Base-by-base conservation (phyloP, 1,140 invertebrate genomes). In the Plodia interpunctella region DNA sequence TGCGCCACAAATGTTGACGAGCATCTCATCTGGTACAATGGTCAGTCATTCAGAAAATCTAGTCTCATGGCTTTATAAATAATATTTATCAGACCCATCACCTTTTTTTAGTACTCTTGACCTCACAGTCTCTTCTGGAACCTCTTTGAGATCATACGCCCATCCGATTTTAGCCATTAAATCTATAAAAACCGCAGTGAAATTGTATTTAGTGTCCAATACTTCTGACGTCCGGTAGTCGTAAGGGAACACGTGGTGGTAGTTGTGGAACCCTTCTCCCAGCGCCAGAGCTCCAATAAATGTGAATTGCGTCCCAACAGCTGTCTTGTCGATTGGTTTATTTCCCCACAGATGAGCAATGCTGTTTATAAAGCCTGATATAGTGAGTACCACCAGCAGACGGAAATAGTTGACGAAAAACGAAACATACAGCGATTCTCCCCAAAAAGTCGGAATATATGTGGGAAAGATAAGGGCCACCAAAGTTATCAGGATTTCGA, bases 121-220 rank as follows among this genome's bases (percentile, higher is more conserved):
- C 13, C 51, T 25, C 18, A 21, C 20, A 20, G 51, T 44, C 53
- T 53, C 8, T 50, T 59, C 13, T 8, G 59, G 30, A n/a, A 59
- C 60, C n/a, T 30, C 32, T 35, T 62, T 66, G 15, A 62, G 30
- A 30, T 65, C 63, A 56, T 65, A 65, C 49, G 63, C 63, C 56
- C 55, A 65, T 35, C 63, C 59, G 17, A 65, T 61, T 11, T 18
- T 30, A 13, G 55, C 55, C 17, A 30, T 54, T 10, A 55, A 44
- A 38, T 61, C 59, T 32, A 65, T 65, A 25, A 65, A 65, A 0
- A 50, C 0, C 49, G 50, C 61, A 5, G 63, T 65, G 28, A 51
- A 61, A 30, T 65, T 65, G 15, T 61, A 52, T 5, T 49, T 21
- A 19, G 28, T 61, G n/a, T 51, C 51, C 11, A 59, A 50, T 20